phyloP scores from a whole-genome alignment of 2,797 vertebrate species.

The Clamator glandarius region DNA sequence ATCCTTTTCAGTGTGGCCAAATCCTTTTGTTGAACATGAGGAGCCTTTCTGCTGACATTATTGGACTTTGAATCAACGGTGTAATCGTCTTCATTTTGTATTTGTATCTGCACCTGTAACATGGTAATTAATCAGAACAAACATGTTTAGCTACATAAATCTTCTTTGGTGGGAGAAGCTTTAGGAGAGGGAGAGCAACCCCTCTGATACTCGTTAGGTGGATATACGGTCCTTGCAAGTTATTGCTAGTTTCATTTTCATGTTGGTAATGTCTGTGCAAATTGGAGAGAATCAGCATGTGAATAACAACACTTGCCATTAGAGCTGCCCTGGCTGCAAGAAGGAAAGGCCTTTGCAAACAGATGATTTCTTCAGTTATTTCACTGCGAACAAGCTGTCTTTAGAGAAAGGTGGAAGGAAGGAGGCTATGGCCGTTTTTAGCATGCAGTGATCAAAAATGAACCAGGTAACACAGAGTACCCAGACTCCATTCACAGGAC shows the following conservation, averaged over 20 bases:
- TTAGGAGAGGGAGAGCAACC: constrained; percentile 30
- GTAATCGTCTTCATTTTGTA: not conserved
- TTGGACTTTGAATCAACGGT: not conserved
- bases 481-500: not conserved
- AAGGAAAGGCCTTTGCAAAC: not conserved
- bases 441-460: not conserved
- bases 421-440: not conserved
- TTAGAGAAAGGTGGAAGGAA: not conserved
- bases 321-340: not conserved
- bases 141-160: constrained; percentile 8
- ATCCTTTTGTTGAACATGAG: not conserved
- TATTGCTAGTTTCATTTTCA: not conserved
- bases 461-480: not conserved
- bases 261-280: not conserved
- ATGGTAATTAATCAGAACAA: constrained; percentile 30
- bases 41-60: not conserved
- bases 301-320: not conserved
- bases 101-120: not conserved
- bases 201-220: constrained; percentile 41
- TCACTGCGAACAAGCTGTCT: not conserved
- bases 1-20: not conserved
- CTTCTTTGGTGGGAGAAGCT: constrained; percentile 25
- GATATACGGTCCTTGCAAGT: not conserved
- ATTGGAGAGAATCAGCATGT: not conserved
- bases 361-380: not conserved